A percentile compares a stretch with the other conserved stretches of the same genome.
Conservation (phyloP, 2,797 vertebrate genomes). For the Lophura swinhoii region DNA sequence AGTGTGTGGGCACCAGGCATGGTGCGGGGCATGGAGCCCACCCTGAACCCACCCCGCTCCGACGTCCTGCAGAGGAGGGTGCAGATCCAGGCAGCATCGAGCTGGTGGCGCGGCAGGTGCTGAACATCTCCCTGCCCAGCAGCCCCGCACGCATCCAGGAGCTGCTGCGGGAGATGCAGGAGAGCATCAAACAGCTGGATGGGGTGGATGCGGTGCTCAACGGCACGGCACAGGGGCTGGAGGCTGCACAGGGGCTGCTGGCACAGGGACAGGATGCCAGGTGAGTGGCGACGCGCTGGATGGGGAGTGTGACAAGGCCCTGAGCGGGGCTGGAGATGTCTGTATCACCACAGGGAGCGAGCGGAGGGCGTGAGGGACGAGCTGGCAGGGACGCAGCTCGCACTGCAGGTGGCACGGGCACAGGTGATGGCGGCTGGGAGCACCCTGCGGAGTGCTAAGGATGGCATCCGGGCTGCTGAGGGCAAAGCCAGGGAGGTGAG, state of each 20-base stretch:
- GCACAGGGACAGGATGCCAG: slow-evolving; percentile 80
- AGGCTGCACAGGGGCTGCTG: slow-evolving; percentile 79
- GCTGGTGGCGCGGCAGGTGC: slow-evolving; percentile 83
- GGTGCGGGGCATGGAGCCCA: accelerated
- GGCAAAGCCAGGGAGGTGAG: slow-evolving; percentile 70
- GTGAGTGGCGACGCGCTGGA: slow-evolving; percentile 54
- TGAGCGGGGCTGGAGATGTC: not conserved
- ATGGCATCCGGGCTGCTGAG: slow-evolving; percentile 76
- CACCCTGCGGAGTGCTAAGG: slow-evolving; percentile 69
- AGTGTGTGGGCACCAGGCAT: not conserved
- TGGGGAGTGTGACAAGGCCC: not conserved
- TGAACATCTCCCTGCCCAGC: slow-evolving; percentile 85
- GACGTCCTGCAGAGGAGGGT: slow-evolving; percentile 82
- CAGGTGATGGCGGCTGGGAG: slow-evolving; percentile 73
- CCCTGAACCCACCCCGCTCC: not conserved
- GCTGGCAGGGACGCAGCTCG: slow-evolving; percentile 69
- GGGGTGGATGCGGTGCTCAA: slow-evolving; percentile 80
- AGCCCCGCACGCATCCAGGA: slow-evolving; percentile 73
- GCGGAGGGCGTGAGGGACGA: slow-evolving; percentile 77
- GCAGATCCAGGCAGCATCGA: slow-evolving; percentile 89
- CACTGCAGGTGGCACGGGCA: slow-evolving; percentile 67
- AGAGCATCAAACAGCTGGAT: slow-evolving; percentile 81
- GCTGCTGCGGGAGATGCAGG: slow-evolving; percentile 81
- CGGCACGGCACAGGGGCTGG: slow-evolving; percentile 78
- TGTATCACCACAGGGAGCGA: slow-evolving; percentile 61